Base-by-base conservation (phyloP, 1,140 invertebrate genomes). In the Lucilia sericata region DNA sequence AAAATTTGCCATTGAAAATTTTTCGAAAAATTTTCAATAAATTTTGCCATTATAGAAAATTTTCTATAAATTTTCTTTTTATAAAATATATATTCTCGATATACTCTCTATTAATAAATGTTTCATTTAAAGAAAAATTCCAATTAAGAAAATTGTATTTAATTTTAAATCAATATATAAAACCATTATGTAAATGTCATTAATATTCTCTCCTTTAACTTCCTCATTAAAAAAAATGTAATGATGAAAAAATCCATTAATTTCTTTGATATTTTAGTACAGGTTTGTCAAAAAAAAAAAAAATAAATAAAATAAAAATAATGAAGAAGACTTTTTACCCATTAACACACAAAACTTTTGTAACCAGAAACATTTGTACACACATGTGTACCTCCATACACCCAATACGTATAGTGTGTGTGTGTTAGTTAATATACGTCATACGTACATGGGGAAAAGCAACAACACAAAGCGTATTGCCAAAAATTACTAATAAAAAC, bases 341-440 rank as follows among this genome's bases (percentile, higher is more conserved):
- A 70, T 70, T 70, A 70, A 70, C 65, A 70, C 65, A 70, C 65
- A 70, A 70, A 70, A 70, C 65, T 70, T 70, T 30, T 30, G 19
- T 25, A 70, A 70, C 8, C 65, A 70, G 1, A 70, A 70, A 70
- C 17, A 60, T n/a, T n/a, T n/a, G n/a, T n/a, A 60, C 55, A 60
- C 55, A 60, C 55, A 60, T 7, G n/a, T 7, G 1, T 60, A 0
- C 5, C 42, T 8, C 42, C 25, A 30, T 30, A 30, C 25, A 30
- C 25, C 25, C 25, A 30, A 30, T 42, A 42, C 42, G 10, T 42
- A 42, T 42, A 42, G 42, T 42, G 10, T 42, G 42, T 36, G 36
- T 10, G 42, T 8, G 42, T 30, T 30, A 30, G 25, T 30, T 30
- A 55, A 14, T 55, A 55, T 55, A 55, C n/a, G 65, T 21, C 65